Base-by-base conservation (phyloP, 2,797 vertebrate genomes). In the Numenius phaeopus region DNA sequence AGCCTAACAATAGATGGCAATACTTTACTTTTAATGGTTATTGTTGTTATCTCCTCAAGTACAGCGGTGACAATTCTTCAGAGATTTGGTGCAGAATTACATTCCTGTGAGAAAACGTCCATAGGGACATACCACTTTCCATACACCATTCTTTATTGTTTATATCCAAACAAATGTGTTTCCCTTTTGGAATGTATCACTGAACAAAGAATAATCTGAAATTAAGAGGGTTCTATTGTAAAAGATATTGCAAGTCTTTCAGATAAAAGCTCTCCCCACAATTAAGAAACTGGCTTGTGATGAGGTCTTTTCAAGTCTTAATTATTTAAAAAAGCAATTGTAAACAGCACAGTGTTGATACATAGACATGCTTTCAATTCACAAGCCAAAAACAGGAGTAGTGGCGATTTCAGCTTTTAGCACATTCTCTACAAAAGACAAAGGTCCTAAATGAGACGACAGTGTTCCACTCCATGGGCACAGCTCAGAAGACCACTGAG, bases 91-190 rank as follows among this genome's bases (percentile, higher is more conserved):
- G 93, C 18, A 89, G 61, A 97, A 87, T 70, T 86, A 65, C 77
- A 94, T 89, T 97, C 94, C 93, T 97, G 89, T 97, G 96, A 97
- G 96, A 98, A 98, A 97, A 95, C 3, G 46, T 95, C 92, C 85
- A 83, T 29, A 83, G 90, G 87, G 95, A 92, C 87, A 55, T 47
- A 70, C 47, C 83, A 71, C 82, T 97, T 97, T 96, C 84, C 93
- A 95, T 84, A 94, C 47, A 91, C 83, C 66, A 94, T 96, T 97
- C 83, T 96, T 93, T 67, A 97, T 82, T 97, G 96, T 98, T 98
- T 85, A 94, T 69, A 78, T 32, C 69, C 59, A 89, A 98, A 96
- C 80, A 97, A 97, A 95, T 66, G 95, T 91, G 95, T 83, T 97
- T 97, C 71, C 96, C 82, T 90, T 82, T 90, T 96, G 58, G 83